Evolutionary conservation across 2,888 invertebrate species (phyloP), one percentile per base, ranked within the genome.

Genomic region (Cecidostiba fungosa): DNA sequence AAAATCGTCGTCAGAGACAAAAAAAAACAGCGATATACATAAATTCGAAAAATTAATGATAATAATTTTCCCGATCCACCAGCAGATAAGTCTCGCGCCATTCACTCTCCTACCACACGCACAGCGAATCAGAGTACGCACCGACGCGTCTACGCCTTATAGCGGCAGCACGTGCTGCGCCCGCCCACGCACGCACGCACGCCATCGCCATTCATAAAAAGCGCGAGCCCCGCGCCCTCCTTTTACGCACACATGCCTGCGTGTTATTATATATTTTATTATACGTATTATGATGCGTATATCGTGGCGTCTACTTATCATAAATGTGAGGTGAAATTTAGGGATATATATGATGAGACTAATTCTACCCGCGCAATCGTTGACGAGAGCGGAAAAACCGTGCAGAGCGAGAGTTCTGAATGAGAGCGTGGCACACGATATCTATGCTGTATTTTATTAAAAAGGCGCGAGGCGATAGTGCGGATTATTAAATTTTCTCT

Each of bases 181-280:
- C 77, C 82, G 72, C 82, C 82, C 47, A 79, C 78, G 39, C 36
- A 50, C 32, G n/a, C 5, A 26, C 3, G n/a, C 26, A 16, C 29
- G 3, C n/a, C 32, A 43, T 2, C 32, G 39, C 73, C 50, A 84
- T 69, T 79, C 79, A 84, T 84, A 74, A 84, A 84, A 84, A 84
- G 69, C 78, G 70, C 19, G 47, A 70, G 74, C 54, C 43, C 39
- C 74, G 62, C 73, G 79, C 32, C 80, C 72, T 70, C 77, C 74
- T 62, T 77, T 77, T 54, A 76, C 59, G 81, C 72, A 32, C 39
- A 23, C 54, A 32, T 29, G 36, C 70, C 16, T 16, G 26, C 12
- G 29, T 66, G 66, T 66, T 26, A 66, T 66, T 66, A 66, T 26
- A 59, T 2, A 59, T 59, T 59, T 59, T 59, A n/a, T 66, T 66